A percentile compares a stretch with the other conserved stretches of the same genome.
phyloP scores from a whole-genome alignment of 2,888 invertebrate species.

The Andrena dorsata region DNA sequence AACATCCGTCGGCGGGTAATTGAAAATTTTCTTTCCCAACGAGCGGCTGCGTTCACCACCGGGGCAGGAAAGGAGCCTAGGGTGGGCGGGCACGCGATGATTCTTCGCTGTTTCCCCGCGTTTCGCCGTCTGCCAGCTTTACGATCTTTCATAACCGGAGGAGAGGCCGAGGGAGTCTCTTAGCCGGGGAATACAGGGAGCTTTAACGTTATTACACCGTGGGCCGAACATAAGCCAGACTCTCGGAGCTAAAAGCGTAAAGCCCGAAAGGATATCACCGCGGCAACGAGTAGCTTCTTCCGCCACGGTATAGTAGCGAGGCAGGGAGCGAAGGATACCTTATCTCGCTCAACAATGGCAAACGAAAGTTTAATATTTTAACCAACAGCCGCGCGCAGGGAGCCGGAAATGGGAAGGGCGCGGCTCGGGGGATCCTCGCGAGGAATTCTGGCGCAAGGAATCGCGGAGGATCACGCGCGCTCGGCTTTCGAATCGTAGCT shows the following conservation, averaged over 20 bases:
- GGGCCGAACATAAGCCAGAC: slow-evolving; percentile 24
- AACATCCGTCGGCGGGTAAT: slow-evolving; percentile 26
- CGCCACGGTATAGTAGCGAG: background rate
- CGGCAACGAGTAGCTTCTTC: slow-evolving; percentile 7
- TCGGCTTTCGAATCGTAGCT: slow-evolving; percentile 13
- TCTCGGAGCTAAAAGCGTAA: slow-evolving; percentile 22
- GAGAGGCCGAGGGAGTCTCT: slow-evolving; percentile 8
- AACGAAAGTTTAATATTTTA: background rate
- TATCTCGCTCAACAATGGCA: background rate
- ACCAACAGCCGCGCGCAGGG: background rate
- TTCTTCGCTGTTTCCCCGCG: slow-evolving; percentile 18
- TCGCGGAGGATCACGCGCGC: background rate
- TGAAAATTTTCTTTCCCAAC: slow-evolving; percentile 41
- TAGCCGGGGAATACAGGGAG: slow-evolving; percentile 17
- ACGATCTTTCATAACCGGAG: slow-evolving; percentile 44
- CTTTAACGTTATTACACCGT: slow-evolving; percentile 49
- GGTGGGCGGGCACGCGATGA: background rate
- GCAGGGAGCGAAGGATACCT: background rate
- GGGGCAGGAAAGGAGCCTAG: slow-evolving; percentile 4
- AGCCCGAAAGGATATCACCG: slow-evolving; percentile 27
- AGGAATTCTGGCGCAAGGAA: slow-evolving; percentile 17
- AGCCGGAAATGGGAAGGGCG: background rate
- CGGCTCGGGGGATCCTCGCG: slow-evolving; percentile 35
- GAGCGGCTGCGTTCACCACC: background rate
- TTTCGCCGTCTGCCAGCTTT: slow-evolving; percentile 26